These are phyloP conservation scores for Drosophila hawaiiensis DNA, from an alignment of 2,888 invertebrate species.

Conservation along the genomic window DNA sequence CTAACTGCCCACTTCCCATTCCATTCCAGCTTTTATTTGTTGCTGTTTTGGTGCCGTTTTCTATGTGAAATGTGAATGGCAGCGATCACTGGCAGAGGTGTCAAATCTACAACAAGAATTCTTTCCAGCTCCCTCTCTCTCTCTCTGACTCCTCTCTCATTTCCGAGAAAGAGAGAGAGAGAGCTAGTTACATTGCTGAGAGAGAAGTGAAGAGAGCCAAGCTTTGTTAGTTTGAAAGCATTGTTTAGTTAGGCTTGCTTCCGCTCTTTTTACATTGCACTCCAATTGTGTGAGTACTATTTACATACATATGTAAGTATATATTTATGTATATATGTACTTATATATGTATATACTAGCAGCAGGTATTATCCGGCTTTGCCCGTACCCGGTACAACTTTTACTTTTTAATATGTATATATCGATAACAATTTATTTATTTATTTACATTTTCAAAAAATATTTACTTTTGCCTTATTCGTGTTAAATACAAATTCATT, in stretches of 20 bases:
- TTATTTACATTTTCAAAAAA: neutral
- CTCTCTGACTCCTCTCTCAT: neutral
- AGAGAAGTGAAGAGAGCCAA: constrained; percentile 1
- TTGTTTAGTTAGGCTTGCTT: constrained; percentile 6
- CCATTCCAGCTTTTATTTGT: constrained; percentile 22
- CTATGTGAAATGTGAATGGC: constrained; percentile 20
- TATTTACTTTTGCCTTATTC: neutral
- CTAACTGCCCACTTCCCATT: constrained; percentile 24
- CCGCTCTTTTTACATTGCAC: constrained; percentile 8
- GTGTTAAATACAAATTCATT: neutral
- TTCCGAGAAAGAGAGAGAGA: neutral
- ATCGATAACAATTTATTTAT: neutral
- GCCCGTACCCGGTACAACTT: neutral
- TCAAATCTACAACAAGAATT: constrained; percentile 9
- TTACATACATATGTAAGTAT: neutral
- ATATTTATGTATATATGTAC: neutral
- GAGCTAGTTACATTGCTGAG: neutral
- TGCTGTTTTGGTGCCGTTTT: constrained; percentile 22
- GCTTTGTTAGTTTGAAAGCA: constrained; percentile 5
- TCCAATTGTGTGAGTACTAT: constrained; percentile 4
- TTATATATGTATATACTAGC: neutral
- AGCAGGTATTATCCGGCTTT: neutral
- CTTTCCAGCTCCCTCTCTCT: too few relatives aligned
- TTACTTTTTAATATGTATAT: neutral
- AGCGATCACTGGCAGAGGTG: constrained; percentile 14